Evolutionary conservation across 2,797 vertebrate genomes (phyloP).

Genomic region (Heterohyrax brucei): DNA sequence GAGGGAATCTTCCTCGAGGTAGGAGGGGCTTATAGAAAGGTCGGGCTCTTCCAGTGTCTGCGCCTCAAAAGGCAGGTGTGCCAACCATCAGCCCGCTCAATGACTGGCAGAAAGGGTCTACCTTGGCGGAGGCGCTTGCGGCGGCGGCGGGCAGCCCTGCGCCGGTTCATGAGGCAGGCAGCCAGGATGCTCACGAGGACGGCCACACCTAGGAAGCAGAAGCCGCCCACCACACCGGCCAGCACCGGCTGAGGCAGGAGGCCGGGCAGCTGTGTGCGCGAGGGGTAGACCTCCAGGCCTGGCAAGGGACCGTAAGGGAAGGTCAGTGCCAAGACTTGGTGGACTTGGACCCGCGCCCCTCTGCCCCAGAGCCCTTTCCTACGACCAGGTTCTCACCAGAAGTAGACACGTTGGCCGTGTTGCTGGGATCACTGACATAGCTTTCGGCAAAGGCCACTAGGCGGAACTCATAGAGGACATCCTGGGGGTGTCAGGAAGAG

Average conservation of each 20-base stretch:
- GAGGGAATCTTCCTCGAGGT: not conserved
- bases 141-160: conserved; percentile 89
- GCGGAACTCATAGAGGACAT: conserved; percentile 95
- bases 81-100: too few species aligned
- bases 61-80: not conserved
- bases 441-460: conserved; percentile 94
- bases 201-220: conserved; percentile 96
- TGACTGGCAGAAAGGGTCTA: conserved; percentile 69
- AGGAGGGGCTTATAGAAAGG: not conserved
- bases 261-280: conserved; percentile 93
- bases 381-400: conserved; percentile 90
- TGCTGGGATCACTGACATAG: conserved; percentile 95
- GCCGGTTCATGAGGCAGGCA: conserved; percentile 95
- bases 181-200: conserved; percentile 95
- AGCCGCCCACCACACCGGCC: conserved; percentile 95
- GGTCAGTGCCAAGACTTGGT: not conserved
- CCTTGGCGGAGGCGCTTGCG: conserved; percentile 90
- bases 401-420: conserved; percentile 95
- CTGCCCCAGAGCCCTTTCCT: not conserved
- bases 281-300: conserved; percentile 97
- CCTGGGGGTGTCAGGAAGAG: conserved; percentile 89
- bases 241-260: conserved; percentile 95
- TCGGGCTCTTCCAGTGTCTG: not conserved
- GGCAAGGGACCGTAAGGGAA: not conserved
- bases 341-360: not conserved